These are phyloP conservation scores for Orthosia gracilis DNA, from an alignment of 2,888 invertebrate genomes.

Conservation along the genomic window DNA sequence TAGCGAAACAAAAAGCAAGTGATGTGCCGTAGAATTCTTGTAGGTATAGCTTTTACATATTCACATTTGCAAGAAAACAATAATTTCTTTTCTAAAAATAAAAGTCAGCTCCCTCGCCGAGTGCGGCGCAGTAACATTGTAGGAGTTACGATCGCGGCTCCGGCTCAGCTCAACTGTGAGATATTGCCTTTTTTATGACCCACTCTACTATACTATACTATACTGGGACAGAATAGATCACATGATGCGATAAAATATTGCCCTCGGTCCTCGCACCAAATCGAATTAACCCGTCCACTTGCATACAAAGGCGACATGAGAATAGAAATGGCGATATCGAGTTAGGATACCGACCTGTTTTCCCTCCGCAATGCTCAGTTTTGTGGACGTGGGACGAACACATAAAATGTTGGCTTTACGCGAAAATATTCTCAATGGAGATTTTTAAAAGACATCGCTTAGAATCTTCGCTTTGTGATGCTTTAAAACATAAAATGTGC, in stretches of 20 bases:
- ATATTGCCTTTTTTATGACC: conserved; percentile 91
- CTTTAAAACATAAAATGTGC: conserved; percentile 6
- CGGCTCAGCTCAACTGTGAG: conserved; percentile 90
- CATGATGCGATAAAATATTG: conserved; percentile 91
- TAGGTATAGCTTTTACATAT: conserved; percentile 63
- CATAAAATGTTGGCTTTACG: conserved; percentile 71
- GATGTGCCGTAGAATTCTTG: conserved; percentile 38
- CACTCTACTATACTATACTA: conserved; percentile 90
- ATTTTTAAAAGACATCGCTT: conserved; percentile 58
- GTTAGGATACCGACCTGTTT: conserved; percentile 85
- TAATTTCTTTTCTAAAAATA: conserved; percentile 83
- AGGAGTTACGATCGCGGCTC: conserved; percentile 89
- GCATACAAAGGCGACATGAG: conserved; percentile 89
- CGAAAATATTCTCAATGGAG: conserved; percentile 59
- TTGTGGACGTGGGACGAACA: conserved; percentile 70
- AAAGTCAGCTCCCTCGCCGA: conserved; percentile 83
- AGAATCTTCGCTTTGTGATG: conserved; percentile 9
- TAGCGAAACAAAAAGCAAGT: conserved; percentile 32
- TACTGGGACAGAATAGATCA: conserved; percentile 89
- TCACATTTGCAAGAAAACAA: conserved; percentile 76
- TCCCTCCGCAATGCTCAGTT: conserved; percentile 77
- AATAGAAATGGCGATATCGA: conserved; percentile 88
- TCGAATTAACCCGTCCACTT: conserved; percentile 91
- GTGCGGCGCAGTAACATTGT: conserved; percentile 89
- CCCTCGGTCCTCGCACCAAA: conserved; percentile 88